These are phyloP conservation scores for Mesaphorura yosii DNA, from an alignment of 1,140 invertebrate species.

Conservation along the genomic window DNA sequence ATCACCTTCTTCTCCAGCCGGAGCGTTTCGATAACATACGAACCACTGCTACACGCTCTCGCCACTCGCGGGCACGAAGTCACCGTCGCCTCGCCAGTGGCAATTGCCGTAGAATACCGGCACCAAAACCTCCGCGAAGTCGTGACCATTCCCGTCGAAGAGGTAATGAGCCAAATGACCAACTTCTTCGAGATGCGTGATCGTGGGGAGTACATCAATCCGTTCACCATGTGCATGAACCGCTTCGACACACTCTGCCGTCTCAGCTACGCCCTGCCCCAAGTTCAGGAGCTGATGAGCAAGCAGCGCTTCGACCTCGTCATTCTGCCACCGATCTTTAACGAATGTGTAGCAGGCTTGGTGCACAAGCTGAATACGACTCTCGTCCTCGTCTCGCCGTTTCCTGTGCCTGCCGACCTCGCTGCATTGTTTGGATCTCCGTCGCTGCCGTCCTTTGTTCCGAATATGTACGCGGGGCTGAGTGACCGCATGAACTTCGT, in stretches of 20 bases:
- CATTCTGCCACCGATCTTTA: conserved; percentile 3
- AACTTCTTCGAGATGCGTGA: conserved; percentile 3
- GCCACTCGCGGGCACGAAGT: conserved; percentile 32
- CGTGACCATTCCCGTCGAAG: background rate
- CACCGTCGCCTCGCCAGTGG: conserved; percentile 26
- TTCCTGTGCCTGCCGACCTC: background rate
- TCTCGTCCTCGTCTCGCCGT: background rate
- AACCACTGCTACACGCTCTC: conserved; percentile 23
- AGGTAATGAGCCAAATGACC: background rate
- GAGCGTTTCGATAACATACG: conserved; percentile 8
- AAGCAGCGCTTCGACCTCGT: conserved; percentile 33
- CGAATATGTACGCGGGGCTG: background rate
- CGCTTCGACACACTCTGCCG: background rate
- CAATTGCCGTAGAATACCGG: conserved; percentile 38
- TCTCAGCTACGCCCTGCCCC: background rate
- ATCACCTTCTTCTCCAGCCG: conserved; percentile 7
- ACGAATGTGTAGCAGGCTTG: conserved; percentile 10
- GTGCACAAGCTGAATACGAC: conserved; percentile 6
- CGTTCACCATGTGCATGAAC: background rate
- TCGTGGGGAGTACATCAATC: background rate
- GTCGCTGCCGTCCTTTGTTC: conserved; percentile 10
- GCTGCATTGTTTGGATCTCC: conserved; percentile 5
- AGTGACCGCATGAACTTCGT: conserved; percentile 17
- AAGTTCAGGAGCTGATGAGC: conserved; percentile 3
- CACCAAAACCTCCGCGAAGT: conserved; percentile 11